A percentile compares a stretch with the other conserved stretches of the same genome.
phyloP scores from a whole-genome alignment of 2,888 invertebrate genomes.

The Synergus itoensis region DNA sequence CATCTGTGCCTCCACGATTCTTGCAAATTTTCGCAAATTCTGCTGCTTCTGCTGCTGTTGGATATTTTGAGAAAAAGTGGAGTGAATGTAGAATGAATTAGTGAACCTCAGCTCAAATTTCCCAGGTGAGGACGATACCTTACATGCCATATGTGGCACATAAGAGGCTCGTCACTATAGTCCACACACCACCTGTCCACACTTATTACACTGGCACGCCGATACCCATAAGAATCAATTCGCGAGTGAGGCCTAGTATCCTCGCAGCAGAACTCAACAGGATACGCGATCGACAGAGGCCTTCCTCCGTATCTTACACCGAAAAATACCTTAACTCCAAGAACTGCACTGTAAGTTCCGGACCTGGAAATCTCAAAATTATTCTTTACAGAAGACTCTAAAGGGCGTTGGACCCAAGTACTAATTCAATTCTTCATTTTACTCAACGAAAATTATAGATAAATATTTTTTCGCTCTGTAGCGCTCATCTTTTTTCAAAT shows the following conservation, averaged over 20 bases:
- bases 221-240: conserved; percentile 72
- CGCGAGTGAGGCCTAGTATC: conserved; percentile 74
- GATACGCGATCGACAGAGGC: conserved; percentile 74
- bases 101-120: conserved; percentile 48
- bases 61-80: conserved; percentile 7
- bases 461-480: no score
- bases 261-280: conserved; percentile 75
- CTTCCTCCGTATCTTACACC: conserved; percentile 78
- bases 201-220: conserved; percentile 71
- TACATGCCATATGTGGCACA: conserved; percentile 77
- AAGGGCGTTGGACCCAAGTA: no score
- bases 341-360: conserved; percentile 81
- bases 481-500: no score
- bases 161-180: conserved; percentile 75
- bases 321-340: conserved; percentile 90
- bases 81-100: not conserved
- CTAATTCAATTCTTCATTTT: no score
- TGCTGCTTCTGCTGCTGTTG: conserved; percentile 39
- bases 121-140: conserved; percentile 70
- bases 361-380: conserved; percentile 17
- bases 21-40: not conserved
- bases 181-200: conserved; percentile 74
- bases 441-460: no score
- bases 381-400: not conserved
- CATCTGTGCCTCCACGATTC: not conserved